phyloP scores from a whole-genome alignment of 2,113 vertebrate genomes.

The Alligator sinensis region DNA sequence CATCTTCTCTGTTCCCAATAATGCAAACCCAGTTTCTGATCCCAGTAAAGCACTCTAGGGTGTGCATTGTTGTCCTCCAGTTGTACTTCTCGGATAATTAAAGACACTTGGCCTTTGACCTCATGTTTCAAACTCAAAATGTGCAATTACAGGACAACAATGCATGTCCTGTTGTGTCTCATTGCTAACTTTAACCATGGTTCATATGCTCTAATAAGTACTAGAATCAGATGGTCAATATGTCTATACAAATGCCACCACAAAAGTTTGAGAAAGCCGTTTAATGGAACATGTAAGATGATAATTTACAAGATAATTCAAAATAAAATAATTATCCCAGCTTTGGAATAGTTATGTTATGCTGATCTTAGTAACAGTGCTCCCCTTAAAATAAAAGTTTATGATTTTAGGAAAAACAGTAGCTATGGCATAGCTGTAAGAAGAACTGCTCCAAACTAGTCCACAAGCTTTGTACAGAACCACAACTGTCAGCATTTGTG shows the following conservation, averaged over 20 bases:
- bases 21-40: neutral
- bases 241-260: neutral
- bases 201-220: conserved; percentile 32
- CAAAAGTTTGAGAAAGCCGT: neutral
- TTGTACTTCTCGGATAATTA: neutral
- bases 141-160: fast-evolving
- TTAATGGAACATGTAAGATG: fast-evolving
- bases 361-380: fast-evolving
- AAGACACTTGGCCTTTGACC: conserved; percentile 35
- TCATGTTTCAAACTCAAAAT: neutral
- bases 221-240: fast-evolving
- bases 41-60: neutral
- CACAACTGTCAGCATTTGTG: neutral
- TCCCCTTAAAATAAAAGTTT: fast-evolving
- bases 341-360: fast-evolving
- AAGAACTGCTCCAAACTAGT: neutral
- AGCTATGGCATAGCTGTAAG: fast-evolving
- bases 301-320: neutral
- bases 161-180: neutral
- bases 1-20: neutral
- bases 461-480: neutral
- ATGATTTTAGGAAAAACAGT: neutral
- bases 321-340: fast-evolving
- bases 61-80: neutral
- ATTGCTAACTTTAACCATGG: neutral